Conservation (phyloP, 2,113 vertebrate genomes). For the Lonchura striata region DNA sequence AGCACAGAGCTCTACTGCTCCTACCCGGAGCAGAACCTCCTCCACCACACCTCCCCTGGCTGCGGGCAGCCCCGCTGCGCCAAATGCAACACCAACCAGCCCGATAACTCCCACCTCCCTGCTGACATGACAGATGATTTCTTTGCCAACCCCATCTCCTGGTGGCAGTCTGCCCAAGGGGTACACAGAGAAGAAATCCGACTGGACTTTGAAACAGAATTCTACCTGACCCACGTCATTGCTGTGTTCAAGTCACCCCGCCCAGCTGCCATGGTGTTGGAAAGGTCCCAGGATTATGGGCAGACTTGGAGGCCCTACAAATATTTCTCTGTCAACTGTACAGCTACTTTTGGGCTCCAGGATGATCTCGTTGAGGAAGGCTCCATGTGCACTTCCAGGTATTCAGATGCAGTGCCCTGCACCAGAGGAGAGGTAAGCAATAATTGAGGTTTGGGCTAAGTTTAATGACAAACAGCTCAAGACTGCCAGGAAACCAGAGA, state of each 20-base stretch:
- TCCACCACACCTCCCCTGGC: background rate
- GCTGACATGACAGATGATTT: constrained; percentile 84
- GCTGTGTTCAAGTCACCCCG: constrained; percentile 85
- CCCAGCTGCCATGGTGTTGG: constrained; percentile 83
- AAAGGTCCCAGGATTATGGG: constrained; percentile 84
- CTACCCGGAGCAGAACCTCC: constrained; percentile 47
- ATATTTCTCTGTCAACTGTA: constrained; percentile 85
- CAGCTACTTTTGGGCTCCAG: constrained; percentile 77
- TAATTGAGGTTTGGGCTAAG: background rate
- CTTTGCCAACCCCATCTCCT: constrained; percentile 80
- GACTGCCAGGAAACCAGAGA: background rate
- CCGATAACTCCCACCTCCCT: constrained; percentile 74
- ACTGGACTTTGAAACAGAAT: constrained; percentile 81
- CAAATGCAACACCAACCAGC: constrained; percentile 69
- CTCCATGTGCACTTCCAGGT: constrained; percentile 85
- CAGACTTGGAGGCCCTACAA: constrained; percentile 83
- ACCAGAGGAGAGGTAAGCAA: constrained; percentile 84
- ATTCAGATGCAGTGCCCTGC: constrained; percentile 80
- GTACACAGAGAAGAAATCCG: constrained; percentile 79
- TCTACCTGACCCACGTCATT: constrained; percentile 85
- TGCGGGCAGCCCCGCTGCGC: constrained; percentile 62
- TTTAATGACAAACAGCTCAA: background rate
- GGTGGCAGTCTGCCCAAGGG: constrained; percentile 83
- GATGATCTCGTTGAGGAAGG: constrained; percentile 78
- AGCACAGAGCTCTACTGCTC: constrained; percentile 68